Conservation (phyloP, 2,113 vertebrate genomes). For the Cryptotis parvus region DNA sequence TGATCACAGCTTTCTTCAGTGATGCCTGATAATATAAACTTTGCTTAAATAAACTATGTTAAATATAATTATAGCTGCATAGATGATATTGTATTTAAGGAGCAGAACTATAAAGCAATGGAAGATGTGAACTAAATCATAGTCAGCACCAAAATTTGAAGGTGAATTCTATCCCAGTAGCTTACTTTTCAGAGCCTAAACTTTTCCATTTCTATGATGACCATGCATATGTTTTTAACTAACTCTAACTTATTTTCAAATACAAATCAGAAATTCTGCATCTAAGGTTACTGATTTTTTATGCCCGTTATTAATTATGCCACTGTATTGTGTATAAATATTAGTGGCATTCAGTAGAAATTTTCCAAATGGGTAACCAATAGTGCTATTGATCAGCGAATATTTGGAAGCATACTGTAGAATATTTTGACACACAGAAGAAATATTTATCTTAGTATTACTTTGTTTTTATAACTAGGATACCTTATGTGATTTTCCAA, state of each 20-base stretch:
- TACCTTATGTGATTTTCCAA: not conserved
- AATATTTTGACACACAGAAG: not conserved
- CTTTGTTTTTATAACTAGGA: not conserved
- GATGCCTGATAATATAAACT: not conserved
- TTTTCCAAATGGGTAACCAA: not conserved
- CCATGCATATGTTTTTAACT: not conserved
- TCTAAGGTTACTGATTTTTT: not conserved
- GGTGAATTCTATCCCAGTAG: rapidly evolving
- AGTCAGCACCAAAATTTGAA: not conserved
- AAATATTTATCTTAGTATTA: constrained; percentile 4
- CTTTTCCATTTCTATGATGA: not conserved
- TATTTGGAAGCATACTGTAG: not conserved
- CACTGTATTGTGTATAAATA: not conserved
- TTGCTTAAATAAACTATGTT: not conserved
- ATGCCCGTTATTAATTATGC: not conserved
- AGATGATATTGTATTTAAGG: not conserved
- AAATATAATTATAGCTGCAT: not conserved
- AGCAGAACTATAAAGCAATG: not conserved
- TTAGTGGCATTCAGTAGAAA: not conserved
- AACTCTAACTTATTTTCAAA: not conserved
- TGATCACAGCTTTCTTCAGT: not conserved
- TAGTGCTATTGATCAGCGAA: not conserved
- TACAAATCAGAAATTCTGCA: not conserved
- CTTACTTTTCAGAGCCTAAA: not conserved
- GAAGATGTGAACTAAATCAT: not conserved